Evolutionary conservation across 2,888 invertebrate species (phyloP), one percentile per base, ranked within the genome.

Genomic region (Dasypogon diadema): DNA sequence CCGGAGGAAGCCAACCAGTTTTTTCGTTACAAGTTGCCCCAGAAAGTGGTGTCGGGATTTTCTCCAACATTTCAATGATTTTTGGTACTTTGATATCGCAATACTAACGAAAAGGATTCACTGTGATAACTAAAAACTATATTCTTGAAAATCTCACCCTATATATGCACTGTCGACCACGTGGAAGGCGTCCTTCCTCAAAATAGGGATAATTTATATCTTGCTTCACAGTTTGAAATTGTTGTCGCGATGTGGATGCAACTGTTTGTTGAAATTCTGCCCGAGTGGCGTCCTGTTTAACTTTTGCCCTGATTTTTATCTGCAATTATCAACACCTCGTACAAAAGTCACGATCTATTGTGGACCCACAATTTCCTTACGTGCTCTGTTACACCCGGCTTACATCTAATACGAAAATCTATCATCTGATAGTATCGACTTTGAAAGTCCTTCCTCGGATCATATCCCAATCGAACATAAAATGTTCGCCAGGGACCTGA

Each of bases 401-500:
- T 82, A 63, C 83, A 84, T 3, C 86, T 81, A n/a, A 86, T 75
- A 80, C 95, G 89, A 83, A 93, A 96, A 85, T 98, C 97, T 76
- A 98, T 87, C 2, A 93, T 93, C 87, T 99, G 99, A 84, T 95
- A 98, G 72, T 91, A 90, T 80, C 95, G 91, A 1, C 97, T 89
- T 1, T 87, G 87, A 2, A 92, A 91, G 78, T 95, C 91, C 80
- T 91, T 92, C 24, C 95, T 89, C 0, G 99, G 98, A 87, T 99
- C 97, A 83, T 95, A 98, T 0, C 98, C 98, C 82, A 92, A 92
- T 80, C 89, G 91, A 0, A 96, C 92, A 95, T 98, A 99, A 83
- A 95, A 89, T 72, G 92, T 90, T 79, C 97, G 89, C 97, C 98
- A 99, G 0, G 98, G 99, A 0, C 99, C 99, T 78, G 91, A 93